Evolutionary conservation across 1,140 invertebrate species (phyloP).

Genomic region (Cepaea nemoralis): DNA sequence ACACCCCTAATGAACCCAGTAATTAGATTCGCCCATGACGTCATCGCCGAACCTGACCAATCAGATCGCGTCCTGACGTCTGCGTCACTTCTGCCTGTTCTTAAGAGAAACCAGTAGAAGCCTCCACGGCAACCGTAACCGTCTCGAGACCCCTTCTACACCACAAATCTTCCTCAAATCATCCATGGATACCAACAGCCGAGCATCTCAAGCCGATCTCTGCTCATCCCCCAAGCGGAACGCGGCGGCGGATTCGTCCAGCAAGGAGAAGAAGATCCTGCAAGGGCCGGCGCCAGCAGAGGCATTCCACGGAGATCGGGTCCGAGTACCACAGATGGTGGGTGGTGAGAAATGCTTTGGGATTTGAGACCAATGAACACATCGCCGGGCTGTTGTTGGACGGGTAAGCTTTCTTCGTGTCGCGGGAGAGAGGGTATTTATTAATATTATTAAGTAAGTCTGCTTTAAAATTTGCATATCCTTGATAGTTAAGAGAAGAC

Average conservation of each 20-base stretch:
- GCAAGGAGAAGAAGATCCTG: slow-evolving; percentile 28
- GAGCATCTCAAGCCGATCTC: neutral
- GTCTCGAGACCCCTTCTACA: neutral
- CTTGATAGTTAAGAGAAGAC: too few relatives aligned
- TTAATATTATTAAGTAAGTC: too few relatives aligned
- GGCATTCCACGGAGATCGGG: slow-evolving; percentile 31
- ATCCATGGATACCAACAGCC: neutral
- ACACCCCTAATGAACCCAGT: too few relatives aligned
- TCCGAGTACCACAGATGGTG: slow-evolving; percentile 37
- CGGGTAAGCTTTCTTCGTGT: too few relatives aligned
- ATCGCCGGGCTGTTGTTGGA: slow-evolving; percentile 30
- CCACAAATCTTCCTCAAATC: too few relatives aligned
- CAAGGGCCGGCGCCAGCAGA: slow-evolving; percentile 30
- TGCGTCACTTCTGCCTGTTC: neutral
- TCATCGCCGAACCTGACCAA: neutral
- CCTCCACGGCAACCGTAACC: neutral
- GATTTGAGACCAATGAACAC: slow-evolving; percentile 34
- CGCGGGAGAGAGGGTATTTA: too few relatives aligned
- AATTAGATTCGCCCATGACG: slow-evolving; percentile 2
- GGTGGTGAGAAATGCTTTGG: slow-evolving; percentile 22
- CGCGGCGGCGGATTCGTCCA: neutral
- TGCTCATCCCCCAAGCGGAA: neutral
- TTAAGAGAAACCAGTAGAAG: neutral
- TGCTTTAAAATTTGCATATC: too few relatives aligned
- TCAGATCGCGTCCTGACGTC: neutral